phyloP scores from a whole-genome alignment of 2,113 vertebrate species.

The Boleophthalmus pectinirostris region DNA sequence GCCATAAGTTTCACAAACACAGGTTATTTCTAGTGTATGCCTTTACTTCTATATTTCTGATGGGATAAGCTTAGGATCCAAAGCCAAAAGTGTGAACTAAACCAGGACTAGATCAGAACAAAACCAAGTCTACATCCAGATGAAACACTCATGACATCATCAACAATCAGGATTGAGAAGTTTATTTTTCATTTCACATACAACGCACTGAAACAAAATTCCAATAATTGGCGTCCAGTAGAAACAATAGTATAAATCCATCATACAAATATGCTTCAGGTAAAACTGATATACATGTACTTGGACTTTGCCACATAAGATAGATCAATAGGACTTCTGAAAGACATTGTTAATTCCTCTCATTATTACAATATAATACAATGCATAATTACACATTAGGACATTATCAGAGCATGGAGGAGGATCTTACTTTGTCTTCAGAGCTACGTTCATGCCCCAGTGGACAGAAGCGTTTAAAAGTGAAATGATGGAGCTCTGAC shows the following conservation, averaged over 20 bases:
- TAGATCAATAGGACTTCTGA: not conserved
- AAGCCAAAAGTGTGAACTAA: not conserved
- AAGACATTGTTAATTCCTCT: not conserved
- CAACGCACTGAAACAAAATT: not conserved
- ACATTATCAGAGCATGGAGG: conserved; percentile 4
- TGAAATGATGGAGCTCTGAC: conserved; percentile 3
- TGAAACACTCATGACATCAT: not conserved
- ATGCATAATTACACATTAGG: conserved; percentile 1
- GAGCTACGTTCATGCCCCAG: conserved; percentile 2
- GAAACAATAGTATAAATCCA: not conserved
- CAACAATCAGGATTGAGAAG: not conserved
- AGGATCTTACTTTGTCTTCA: not conserved
- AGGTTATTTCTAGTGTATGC: too few species aligned
- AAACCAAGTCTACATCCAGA: not conserved
- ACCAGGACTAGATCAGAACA: not conserved
- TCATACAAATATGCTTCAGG: not conserved
- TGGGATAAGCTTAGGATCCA: not conserved
- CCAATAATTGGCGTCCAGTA: not conserved
- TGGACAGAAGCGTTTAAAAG: conserved; percentile 7
- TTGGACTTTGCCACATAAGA: not conserved
- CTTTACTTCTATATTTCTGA: not conserved
- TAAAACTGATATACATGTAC: not conserved
- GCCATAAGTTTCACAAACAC: too few species aligned
- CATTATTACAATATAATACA: not conserved
- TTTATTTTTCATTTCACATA: not conserved